Evolutionary conservation across 2,888 invertebrate genomes (phyloP).

Genomic region (Platerodrilus igneus): DNA sequence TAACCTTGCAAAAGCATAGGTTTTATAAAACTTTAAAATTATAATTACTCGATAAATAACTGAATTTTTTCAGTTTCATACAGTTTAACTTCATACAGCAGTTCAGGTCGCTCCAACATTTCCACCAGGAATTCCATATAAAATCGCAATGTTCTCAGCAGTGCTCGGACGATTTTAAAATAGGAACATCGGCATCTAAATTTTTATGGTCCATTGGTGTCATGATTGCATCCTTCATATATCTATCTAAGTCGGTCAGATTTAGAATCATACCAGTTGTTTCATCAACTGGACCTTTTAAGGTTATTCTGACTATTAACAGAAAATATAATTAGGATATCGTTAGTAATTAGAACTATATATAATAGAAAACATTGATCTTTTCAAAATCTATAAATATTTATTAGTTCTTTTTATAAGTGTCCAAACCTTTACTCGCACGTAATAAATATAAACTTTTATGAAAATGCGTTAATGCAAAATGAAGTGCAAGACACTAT

Average conservation of each 20-base stretch:
- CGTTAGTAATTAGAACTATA: too few relatives aligned
- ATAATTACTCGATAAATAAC: conserved; percentile 85
- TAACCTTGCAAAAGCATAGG: too few relatives aligned
- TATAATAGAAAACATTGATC: too few relatives aligned
- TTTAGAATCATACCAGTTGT: conserved; percentile 97
- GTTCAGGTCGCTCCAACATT: conserved; percentile 65
- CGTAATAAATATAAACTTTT: too few relatives aligned
- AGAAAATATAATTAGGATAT: too few relatives aligned
- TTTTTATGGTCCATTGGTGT: conserved; percentile 94
- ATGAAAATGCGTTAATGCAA: too few relatives aligned
- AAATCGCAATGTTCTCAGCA: conserved; percentile 91
- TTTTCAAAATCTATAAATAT: too few relatives aligned
- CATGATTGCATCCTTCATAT: conserved; percentile 82
- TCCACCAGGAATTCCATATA: conserved; percentile 81
- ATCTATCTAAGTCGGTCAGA: conserved; percentile 78
- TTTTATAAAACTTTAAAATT: too few relatives aligned
- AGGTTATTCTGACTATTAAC: conserved; percentile 87
- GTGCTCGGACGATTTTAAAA: conserved; percentile 80
- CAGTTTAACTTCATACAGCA: conserved; percentile 87
- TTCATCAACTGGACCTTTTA: conserved; percentile 78
- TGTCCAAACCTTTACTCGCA: too few relatives aligned
- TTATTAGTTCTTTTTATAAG: too few relatives aligned
- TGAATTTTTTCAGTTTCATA: conserved; percentile 94
- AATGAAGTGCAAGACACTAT: too few relatives aligned
- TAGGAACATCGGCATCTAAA: conserved; percentile 88